Evolutionary conservation across 2,113 vertebrate genomes (phyloP).

Genomic region (Myiopsitta monachus): DNA sequence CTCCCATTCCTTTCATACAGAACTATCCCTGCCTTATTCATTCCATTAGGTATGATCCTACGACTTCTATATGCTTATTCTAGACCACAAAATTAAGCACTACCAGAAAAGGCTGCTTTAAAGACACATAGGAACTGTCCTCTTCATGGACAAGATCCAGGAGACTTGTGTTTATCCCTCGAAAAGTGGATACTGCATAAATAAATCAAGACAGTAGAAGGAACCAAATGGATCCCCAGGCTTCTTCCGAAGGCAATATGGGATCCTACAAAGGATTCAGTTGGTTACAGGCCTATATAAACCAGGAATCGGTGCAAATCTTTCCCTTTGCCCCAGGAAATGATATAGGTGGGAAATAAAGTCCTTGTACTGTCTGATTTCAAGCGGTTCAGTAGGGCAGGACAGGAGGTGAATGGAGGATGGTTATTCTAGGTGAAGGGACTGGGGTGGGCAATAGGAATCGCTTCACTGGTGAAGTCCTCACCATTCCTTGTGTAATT

Average conservation of each 20-base stretch:
- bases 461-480: slow-evolving; percentile 78
- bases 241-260: not conserved
- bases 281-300: not conserved
- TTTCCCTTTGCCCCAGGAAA: slow-evolving; percentile 24
- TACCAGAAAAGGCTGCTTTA: not conserved
- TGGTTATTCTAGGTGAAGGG: slow-evolving; percentile 58
- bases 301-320: not conserved
- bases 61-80: not conserved
- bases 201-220: slow-evolving; percentile 70
- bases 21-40: not conserved
- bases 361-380: slow-evolving; percentile 73
- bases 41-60: not conserved
- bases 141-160: not conserved
- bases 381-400: slow-evolving; percentile 51
- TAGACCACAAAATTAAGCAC: not conserved
- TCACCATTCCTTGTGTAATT: slow-evolving; percentile 99
- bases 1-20: not conserved
- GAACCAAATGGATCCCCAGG: slow-evolving; percentile 7
- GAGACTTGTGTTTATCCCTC: slow-evolving; percentile 72
- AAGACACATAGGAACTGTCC: not conserved
- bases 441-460: slow-evolving; percentile 64
- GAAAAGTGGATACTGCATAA: slow-evolving; percentile 75
- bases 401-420: slow-evolving; percentile 55
- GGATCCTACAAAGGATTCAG: not conserved
- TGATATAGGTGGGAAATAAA: not conserved